Base-by-base conservation (phyloP, 2,113 vertebrate species). In the Hypocryptadius cinnamomeus region DNA sequence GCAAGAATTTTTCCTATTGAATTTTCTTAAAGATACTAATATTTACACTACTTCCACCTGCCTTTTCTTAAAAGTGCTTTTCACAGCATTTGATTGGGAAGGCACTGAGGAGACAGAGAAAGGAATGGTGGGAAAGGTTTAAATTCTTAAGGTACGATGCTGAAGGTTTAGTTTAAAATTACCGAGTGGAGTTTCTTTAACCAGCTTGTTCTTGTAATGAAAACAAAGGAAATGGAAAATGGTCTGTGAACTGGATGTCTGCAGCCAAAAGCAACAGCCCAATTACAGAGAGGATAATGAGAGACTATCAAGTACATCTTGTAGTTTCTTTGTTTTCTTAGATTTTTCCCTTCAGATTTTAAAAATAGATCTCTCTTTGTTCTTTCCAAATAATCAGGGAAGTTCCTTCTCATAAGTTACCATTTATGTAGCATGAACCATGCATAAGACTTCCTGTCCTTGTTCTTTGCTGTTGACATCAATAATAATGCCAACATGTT, bases 151-250 rank as follows among this genome's bases (percentile, higher is more conserved):
- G 63, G 78, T 93, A 79, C 59, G 39, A 85, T 90, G 61, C 61
- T 69, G 82, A 88, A 84, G 35, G 69, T 71, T 87, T 80, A 91
- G 54, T 88, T 79, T 96, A 79, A 91, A 90, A 89, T 92, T 94
- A 76, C 73, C 1, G 8, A 91, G 90, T 63, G 51, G 70, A n/a
- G 77, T 91, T 93, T 92, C 57, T 92, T 91, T 94, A 94, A 94
- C 84, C 85, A 92, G 74, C 69, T 92, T 86, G 79, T 92, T 93
- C 91, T 80, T 87, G 50, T 94, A 93, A 93, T 76, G 86, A 84
- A 91, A 95, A 95, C 95, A 96, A 91, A 96, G 93, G 92, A 94
- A 93, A 89, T 96, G 94, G 93, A 94, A 95, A 96, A 95, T 89
- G 48, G 64, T 87, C 90, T 96, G 90, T 93, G 87, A 86, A 84